Evolutionary conservation across 2,888 invertebrate species (phyloP).

Genomic region (Aquatica leii): DNA sequence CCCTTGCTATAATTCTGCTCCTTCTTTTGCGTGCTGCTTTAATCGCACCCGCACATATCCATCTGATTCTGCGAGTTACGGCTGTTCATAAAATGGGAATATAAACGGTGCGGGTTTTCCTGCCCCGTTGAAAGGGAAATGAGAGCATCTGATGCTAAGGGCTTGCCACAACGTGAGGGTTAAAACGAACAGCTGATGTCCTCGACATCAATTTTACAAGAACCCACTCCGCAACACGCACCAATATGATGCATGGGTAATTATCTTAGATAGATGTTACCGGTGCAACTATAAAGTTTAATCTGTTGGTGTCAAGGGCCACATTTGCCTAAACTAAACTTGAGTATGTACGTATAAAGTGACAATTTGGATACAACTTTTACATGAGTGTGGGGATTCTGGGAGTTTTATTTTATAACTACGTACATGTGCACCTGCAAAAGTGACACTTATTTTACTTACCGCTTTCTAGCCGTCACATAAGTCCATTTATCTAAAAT

Average conservation of each 20-base stretch:
- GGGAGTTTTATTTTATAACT: slow-evolving; percentile 33
- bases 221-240: slow-evolving; percentile 42
- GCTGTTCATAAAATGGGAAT: slow-evolving; percentile 44
- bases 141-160: slow-evolving; percentile 42
- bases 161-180: slow-evolving; percentile 24
- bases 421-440: slow-evolving; percentile 6
- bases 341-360: slow-evolving; percentile 35
- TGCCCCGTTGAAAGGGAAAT: slow-evolving; percentile 34
- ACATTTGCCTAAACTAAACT: slow-evolving; percentile 42
- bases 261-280: slow-evolving; percentile 51
- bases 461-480: not conserved
- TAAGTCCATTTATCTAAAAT: too few species aligned
- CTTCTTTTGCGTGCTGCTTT: slow-evolving; percentile 22
- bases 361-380: slow-evolving; percentile 35
- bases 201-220: slow-evolving; percentile 50
- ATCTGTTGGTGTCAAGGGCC: slow-evolving; percentile 47
- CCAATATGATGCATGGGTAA: slow-evolving; percentile 52
- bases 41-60: slow-evolving; percentile 40
- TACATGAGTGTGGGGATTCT: slow-evolving; percentile 30
- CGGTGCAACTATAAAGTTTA: slow-evolving; percentile 50
- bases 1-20: slow-evolving; percentile 16
- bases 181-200: slow-evolving; percentile 46
- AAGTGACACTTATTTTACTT: slow-evolving; percentile 12
- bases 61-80: slow-evolving; percentile 42
- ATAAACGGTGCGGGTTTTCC: slow-evolving; percentile 41